Evolutionary conservation across 2,797 vertebrate genomes (phyloP).

Genomic region (Rhynchonycteris naso): DNA sequence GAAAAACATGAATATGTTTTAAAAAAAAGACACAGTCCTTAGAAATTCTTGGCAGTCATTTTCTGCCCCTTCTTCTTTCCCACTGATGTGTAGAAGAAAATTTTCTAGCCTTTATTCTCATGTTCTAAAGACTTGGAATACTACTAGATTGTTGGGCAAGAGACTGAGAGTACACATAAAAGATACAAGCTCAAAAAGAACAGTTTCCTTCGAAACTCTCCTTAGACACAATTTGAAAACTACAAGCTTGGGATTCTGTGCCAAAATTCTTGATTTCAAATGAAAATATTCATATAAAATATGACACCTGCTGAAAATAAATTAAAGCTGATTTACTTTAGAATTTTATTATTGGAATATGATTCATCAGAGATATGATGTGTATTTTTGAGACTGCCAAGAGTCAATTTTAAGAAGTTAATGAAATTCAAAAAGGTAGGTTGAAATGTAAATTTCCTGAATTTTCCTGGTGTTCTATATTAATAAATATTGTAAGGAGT

Average conservation of each 20-base stretch:
- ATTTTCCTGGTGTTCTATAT: constrained; percentile 41
- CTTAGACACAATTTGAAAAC: background rate
- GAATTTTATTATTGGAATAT: constrained; percentile 41
- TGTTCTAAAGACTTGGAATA: background rate
- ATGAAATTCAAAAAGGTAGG: constrained; percentile 11
- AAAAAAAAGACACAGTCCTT: background rate
- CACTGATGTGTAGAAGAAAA: background rate
- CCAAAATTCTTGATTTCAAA: constrained; percentile 61
- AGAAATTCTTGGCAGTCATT: background rate
- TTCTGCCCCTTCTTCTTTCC: background rate
- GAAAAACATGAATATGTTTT: background rate
- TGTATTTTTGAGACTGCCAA: constrained; percentile 30
- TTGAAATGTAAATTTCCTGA: background rate
- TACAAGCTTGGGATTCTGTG: constrained; percentile 10
- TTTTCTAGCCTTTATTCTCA: background rate
- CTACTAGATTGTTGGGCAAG: background rate
- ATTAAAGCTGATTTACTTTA: background rate
- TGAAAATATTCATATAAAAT: constrained; percentile 37
- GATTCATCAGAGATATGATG: constrained; percentile 39
- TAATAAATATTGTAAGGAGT: background rate
- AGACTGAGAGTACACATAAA: background rate
- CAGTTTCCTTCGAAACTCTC: background rate
- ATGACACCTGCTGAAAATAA: constrained; percentile 40
- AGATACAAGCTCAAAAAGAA: background rate
- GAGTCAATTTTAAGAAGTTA: constrained; percentile 3